Conservation (phyloP, 2,113 vertebrate genomes). For the Anolis carolinensis region DNA sequence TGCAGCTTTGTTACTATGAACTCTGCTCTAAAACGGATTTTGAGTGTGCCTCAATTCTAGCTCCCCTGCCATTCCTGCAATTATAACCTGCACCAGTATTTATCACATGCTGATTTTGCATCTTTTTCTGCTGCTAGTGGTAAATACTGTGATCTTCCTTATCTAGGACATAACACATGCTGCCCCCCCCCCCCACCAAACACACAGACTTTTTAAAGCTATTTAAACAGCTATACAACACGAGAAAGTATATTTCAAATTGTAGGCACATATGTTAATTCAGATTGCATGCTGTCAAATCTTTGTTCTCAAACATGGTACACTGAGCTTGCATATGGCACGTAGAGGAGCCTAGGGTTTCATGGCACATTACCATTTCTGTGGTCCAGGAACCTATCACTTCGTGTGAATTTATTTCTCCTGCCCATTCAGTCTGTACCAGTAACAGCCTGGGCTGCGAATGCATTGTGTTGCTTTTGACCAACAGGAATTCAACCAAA, state of each 20-base stretch:
- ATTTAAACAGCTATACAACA: not conserved
- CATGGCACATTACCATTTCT: slow-evolving; percentile 8
- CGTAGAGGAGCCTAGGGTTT: not conserved
- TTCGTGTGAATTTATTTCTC: slow-evolving; percentile 25
- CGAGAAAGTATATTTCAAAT: not conserved
- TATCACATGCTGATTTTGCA: too few species aligned
- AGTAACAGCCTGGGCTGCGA: not conserved
- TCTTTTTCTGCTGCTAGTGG: too few species aligned
- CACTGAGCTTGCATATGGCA: slow-evolving; percentile 12
- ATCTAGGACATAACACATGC: not conserved
- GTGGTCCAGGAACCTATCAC: slow-evolving; percentile 34
- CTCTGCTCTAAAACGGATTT: not conserved
- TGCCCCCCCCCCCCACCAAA: not conserved
- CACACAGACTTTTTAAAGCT: not conserved
- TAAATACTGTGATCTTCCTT: not conserved
- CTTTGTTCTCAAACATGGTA: slow-evolving; percentile 17
- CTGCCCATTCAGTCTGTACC: not conserved
- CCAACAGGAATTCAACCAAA: not conserved
- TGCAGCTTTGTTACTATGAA: not conserved
- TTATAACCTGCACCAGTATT: not conserved
- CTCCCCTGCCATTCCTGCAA: not conserved
- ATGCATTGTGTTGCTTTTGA: slow-evolving; percentile 20
- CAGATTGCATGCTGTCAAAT: slow-evolving; percentile 10
- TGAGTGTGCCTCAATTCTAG: not conserved
- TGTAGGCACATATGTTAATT: not conserved